Percentiles rank a stretch among this genome's conserved stretches.
Conservation (phyloP, 1,140 invertebrate genomes). For the Cataglyphis hispanica region DNA sequence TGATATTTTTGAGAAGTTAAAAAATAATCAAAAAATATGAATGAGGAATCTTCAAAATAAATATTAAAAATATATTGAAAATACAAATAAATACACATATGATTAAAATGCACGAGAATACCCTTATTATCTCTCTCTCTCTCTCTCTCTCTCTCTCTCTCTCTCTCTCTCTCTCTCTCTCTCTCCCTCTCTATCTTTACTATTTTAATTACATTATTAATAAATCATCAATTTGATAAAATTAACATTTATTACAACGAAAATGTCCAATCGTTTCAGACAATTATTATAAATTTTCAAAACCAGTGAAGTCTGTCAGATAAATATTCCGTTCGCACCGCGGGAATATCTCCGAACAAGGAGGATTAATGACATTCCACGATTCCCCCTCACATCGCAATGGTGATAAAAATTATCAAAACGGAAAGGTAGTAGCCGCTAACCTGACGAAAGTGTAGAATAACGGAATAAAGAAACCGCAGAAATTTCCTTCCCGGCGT, state of each 20-base stretch:
- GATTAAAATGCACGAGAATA: neutral
- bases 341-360: neutral
- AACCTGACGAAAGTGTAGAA: too few species aligned
- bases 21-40: too few species aligned
- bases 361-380: neutral
- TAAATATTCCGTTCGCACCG: neutral
- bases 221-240: neutral
- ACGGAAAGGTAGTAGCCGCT: neutral
- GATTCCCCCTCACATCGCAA: neutral
- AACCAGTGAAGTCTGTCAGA: neutral
- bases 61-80: too few species aligned
- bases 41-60: too few species aligned
- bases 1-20: neutral
- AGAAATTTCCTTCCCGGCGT: neutral
- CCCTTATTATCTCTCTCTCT: neutral
- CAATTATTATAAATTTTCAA: slow-evolving; percentile 1
- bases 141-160: too few species aligned
- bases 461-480: slow-evolving; percentile 9
- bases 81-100: neutral
- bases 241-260: neutral
- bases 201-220: slow-evolving; percentile 12
- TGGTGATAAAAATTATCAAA: slow-evolving; percentile 13
- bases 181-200: neutral
- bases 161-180: too few species aligned
- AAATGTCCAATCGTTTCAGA: neutral